These are phyloP conservation scores for Aegotheles bennettii DNA, from an alignment of 2,113 vertebrate genomes.

Conservation along the genomic window DNA sequence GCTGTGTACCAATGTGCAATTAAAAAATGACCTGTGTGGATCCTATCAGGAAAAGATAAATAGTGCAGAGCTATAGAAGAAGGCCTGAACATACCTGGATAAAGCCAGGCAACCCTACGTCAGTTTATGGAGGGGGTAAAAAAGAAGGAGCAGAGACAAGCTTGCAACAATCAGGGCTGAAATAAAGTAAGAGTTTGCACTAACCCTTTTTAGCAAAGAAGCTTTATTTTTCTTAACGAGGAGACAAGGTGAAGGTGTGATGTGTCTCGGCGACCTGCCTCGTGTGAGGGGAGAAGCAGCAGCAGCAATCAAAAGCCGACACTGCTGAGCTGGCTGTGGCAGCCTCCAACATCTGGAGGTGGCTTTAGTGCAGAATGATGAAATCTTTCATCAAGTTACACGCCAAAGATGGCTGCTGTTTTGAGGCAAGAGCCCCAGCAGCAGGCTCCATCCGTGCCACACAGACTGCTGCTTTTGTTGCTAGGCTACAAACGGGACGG, in stretches of 20 bases:
- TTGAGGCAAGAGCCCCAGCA: conserved; percentile 54
- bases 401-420: conserved; percentile 64
- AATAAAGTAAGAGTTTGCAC: neutral
- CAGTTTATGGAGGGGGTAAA: neutral
- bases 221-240: neutral
- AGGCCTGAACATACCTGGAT: neutral
- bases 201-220: neutral
- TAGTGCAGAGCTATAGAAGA: neutral
- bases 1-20: neutral
- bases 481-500: conserved; percentile 58
- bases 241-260: neutral
- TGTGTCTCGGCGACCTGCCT: rapidly evolving
- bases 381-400: conserved; percentile 48
- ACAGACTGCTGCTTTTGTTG: conserved; percentile 59
- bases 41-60: neutral
- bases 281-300: neutral
- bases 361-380: conserved; percentile 41
- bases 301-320: neutral
- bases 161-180: neutral
- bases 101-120: neutral
- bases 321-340: neutral
- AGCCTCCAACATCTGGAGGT: conserved; percentile 16
- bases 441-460: conserved; percentile 1
- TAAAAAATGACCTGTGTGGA: neutral
- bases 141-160: neutral